Percentiles rank a stretch among this genome's conserved stretches.
Evolutionary conservation across 2,113 vertebrate genomes (phyloP).

Genomic region (Charina bottae): DNA sequence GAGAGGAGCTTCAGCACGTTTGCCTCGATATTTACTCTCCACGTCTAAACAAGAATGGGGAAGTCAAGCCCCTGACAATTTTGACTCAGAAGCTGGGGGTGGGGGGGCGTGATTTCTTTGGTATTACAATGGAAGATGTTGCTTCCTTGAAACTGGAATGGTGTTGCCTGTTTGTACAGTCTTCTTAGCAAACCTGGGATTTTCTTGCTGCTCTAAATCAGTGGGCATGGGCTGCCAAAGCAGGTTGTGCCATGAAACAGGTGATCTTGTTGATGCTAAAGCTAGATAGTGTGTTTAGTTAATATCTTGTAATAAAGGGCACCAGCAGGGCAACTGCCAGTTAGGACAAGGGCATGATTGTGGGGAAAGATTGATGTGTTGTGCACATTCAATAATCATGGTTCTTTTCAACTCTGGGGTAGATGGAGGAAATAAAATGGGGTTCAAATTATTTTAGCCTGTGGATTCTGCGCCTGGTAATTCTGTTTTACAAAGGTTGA

Average conservation of each 20-base stretch:
- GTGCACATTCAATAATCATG: background rate
- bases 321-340: background rate
- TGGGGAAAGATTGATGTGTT: background rate
- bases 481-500: background rate
- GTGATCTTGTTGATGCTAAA: slow-evolving; percentile 32
- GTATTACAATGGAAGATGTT: slow-evolving; percentile 6
- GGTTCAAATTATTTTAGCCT: background rate
- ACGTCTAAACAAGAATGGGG: background rate
- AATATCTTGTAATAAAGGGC: no score
- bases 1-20: slow-evolving; percentile 5
- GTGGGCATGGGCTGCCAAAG: background rate
- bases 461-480: background rate
- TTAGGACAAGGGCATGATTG: background rate
- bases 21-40: background rate
- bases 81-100: slow-evolving; percentile 17
- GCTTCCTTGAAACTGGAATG: slow-evolving; percentile 30
- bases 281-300: background rate
- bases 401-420: background rate
- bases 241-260: slow-evolving; percentile 18
- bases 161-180: slow-evolving; percentile 27
- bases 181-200: slow-evolving; percentile 16
- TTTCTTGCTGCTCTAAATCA: slow-evolving; percentile 12
- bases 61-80: background rate
- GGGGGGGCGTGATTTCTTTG: background rate
- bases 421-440: background rate